Percentiles rank a stretch among this genome's conserved stretches.
Conservation (phyloP, 2,113 vertebrate species). For the Rhea pennata region DNA sequence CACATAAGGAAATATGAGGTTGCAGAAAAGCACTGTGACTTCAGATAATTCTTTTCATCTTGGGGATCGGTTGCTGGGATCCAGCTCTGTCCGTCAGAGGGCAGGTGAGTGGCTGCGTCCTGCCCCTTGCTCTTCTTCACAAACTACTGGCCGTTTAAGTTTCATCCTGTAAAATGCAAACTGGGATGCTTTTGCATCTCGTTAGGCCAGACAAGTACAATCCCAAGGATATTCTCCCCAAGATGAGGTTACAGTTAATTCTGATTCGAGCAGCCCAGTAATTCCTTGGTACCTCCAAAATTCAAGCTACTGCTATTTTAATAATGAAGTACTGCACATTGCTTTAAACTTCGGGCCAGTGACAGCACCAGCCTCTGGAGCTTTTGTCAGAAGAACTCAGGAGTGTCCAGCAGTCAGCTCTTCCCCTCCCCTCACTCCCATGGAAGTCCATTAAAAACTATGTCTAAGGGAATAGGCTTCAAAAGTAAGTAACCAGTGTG, state of each 20-base stretch:
- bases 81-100: background rate
- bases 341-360: background rate
- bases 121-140: background rate
- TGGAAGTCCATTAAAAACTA: constrained; percentile 1
- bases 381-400: background rate
- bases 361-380: background rate
- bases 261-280: rapidly evolving
- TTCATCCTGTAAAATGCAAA: rapidly evolving
- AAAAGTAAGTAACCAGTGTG: background rate
- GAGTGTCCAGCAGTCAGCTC: background rate
- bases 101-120: background rate
- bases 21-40: background rate
- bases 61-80: background rate
- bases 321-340: rapidly evolving
- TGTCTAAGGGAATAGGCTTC: background rate
- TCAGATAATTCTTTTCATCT: background rate
- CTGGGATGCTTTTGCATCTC: rapidly evolving
- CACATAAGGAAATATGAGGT: background rate
- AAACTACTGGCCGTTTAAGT: rapidly evolving
- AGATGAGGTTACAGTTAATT: rapidly evolving
- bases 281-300: background rate
- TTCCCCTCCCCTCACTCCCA: background rate
- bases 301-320: background rate
- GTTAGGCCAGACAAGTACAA: rapidly evolving
- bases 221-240: background rate